Percentiles rank a stretch among this genome's conserved stretches.
Evolutionary conservation across 2,888 invertebrate genomes (phyloP).

Genomic region (Iphiclides podalirius): DNA sequence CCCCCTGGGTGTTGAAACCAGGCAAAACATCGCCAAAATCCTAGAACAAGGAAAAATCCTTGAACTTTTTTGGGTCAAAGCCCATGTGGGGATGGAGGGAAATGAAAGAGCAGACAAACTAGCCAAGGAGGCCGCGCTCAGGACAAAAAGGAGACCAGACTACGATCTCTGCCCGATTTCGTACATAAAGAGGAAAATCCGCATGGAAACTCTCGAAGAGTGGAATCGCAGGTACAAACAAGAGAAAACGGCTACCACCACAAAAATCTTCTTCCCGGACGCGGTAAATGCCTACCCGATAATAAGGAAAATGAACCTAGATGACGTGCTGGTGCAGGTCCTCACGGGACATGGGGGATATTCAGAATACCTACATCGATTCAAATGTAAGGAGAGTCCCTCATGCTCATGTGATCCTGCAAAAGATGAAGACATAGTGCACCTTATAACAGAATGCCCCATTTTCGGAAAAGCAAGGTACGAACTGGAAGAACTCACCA

Average conservation of each 20-base stretch:
- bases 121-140: constrained; percentile 22
- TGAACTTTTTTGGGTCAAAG: constrained; percentile 18
- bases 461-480: not conserved
- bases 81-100: constrained; percentile 14
- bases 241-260: not conserved
- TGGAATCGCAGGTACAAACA: not conserved
- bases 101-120: constrained; percentile 25
- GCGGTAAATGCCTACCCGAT: not conserved
- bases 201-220: not conserved
- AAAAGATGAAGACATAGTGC: not conserved
- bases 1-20: not conserved
- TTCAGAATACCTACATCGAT: not conserved
- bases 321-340: not conserved
- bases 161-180: constrained; percentile 8
- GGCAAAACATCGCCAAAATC: not conserved
- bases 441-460: not conserved
- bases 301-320: not conserved
- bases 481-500: not conserved
- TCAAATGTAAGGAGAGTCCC: not conserved
- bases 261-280: not conserved
- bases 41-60: not conserved
- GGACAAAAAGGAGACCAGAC: not conserved
- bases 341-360: not conserved
- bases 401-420: not conserved
- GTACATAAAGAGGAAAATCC: not conserved